phyloP scores from a whole-genome alignment of 2,797 vertebrate genomes.

The Squalus acanthias region DNA sequence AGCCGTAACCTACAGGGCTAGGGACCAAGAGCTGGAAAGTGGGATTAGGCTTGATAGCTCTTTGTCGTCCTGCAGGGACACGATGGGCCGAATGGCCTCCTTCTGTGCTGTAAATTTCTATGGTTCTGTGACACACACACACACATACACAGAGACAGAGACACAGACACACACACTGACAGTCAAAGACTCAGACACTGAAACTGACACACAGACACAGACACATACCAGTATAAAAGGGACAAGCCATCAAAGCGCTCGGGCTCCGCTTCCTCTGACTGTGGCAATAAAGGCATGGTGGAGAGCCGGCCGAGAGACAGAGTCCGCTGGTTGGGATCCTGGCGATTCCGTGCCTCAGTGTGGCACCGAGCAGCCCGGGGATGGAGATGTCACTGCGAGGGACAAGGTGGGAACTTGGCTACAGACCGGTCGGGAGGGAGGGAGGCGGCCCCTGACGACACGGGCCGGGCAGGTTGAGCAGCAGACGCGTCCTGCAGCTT shows the following conservation, averaged over 20 bases:
- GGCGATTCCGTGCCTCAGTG: not conserved
- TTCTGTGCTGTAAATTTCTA: too few species aligned
- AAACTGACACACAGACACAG: not conserved
- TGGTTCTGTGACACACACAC: too few species aligned
- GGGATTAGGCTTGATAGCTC: too few species aligned
- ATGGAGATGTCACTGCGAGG: not conserved
- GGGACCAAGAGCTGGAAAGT: too few species aligned
- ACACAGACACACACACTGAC: too few species aligned
- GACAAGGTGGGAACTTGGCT: not conserved
- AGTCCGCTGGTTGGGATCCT: not conserved
- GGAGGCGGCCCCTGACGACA: not conserved
- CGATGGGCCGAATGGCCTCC: too few species aligned
- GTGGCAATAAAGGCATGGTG: constrained; percentile 66
- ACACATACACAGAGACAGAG: too few species aligned
- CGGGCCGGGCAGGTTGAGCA: too few species aligned
- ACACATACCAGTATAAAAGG: constrained; percentile 72
- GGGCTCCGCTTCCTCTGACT: constrained; percentile 59
- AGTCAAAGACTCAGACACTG: not conserved
- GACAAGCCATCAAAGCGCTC: constrained; percentile 69
- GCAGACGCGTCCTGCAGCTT: too few species aligned
- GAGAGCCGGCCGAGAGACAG: not conserved
- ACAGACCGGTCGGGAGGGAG: not conserved
- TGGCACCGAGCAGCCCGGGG: too few species aligned
- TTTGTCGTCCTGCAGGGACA: too few species aligned
- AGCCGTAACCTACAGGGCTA: too few species aligned